Base-by-base conservation (phyloP, 2,113 vertebrate species). In the Perccottus glenii region DNA sequence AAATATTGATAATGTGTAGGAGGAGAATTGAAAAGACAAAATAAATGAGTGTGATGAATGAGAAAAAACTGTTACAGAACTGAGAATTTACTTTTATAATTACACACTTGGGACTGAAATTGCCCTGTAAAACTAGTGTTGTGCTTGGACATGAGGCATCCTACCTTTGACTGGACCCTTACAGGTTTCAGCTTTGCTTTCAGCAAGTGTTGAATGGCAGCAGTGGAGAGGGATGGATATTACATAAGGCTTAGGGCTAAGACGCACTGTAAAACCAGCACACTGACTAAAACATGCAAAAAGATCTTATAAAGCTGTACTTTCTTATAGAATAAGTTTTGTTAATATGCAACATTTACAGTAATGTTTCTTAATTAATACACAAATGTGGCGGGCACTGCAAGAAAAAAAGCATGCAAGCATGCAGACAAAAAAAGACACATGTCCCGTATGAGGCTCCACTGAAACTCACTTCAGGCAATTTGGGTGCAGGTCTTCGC, bases 391-490 rank as follows among this genome's bases (percentile, higher is more conserved):
- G 4, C n/a, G 33, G 11, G 16, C 15, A 55, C 35, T 35, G 8
- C 32, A 36, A 48, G 64, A 67, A 74, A 52, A 67, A 11, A n/a
- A 50, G 4, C 68, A 72, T 35, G 5, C 5, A 50, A 43, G 11
- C n/a, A 33, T 27, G 19, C 19, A 27, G 19, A 27, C 1, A 27
- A 27, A 44, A 12, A 44, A 59, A 14, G 36, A 9, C 35, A 55
- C n/a, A 9, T 51, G 16, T 75, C 19, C 40, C 8, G 27, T 38
- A 5, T 43, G 11, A 16, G 11, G 14, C 49, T 67, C 12, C 35
- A 27, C 11, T 27, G 12, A 46, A 44, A 88, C 94, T 84, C 48
- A 99, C 98, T 95, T 99, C 96, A 51, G 97, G 96, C 75, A 92
- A 87, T 88, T 93, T 95, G 0, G 94, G 93, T 0, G 92, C 89